Conservation (phyloP, 2,113 vertebrate species). For the Pyxicephalus adspersus region DNA sequence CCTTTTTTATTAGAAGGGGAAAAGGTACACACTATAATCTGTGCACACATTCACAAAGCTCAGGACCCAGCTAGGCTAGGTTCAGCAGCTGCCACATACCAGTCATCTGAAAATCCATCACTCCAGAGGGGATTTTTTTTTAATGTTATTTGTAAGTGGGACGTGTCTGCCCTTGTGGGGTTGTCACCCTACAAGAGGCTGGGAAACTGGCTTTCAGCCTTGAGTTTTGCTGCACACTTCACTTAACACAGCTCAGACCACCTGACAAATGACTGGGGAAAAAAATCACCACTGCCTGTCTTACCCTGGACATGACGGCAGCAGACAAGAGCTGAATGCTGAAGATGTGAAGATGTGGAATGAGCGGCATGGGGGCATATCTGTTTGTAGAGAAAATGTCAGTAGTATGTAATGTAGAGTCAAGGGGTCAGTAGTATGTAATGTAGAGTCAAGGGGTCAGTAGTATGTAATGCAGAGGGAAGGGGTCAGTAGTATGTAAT, state of each 20-base stretch:
- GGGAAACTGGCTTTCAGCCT: slow-evolving; percentile 59
- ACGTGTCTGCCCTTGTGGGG: slow-evolving; percentile 55
- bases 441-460: no score
- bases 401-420: no score
- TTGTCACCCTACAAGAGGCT: slow-evolving; percentile 64
- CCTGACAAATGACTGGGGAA: slow-evolving; percentile 62
- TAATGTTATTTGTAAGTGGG: slow-evolving; percentile 24
- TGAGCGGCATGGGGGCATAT: no score
- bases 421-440: no score
- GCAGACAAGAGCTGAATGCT: slow-evolving; percentile 21
- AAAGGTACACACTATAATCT: slow-evolving; percentile 59
- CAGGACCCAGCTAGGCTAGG: slow-evolving; percentile 11
- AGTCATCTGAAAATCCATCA: slow-evolving; percentile 56
- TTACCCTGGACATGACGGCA: slow-evolving; percentile 22
- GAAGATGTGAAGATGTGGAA: slow-evolving; percentile 19
- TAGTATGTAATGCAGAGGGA: no score
- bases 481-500: no score
- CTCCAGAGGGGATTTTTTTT: slow-evolving; percentile 35
- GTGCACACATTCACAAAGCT: slow-evolving; percentile 19
- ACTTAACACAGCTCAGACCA: slow-evolving; percentile 66
- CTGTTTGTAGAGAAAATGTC: no score
- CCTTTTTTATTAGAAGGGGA: slow-evolving; percentile 12
- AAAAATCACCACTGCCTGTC: slow-evolving; percentile 57
- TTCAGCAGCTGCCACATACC: slow-evolving; percentile 55
- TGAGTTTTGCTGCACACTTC: slow-evolving; percentile 64